Evolutionary conservation across 2,113 vertebrate genomes (phyloP).

Genomic region (Xenotilapia leptura): DNA sequence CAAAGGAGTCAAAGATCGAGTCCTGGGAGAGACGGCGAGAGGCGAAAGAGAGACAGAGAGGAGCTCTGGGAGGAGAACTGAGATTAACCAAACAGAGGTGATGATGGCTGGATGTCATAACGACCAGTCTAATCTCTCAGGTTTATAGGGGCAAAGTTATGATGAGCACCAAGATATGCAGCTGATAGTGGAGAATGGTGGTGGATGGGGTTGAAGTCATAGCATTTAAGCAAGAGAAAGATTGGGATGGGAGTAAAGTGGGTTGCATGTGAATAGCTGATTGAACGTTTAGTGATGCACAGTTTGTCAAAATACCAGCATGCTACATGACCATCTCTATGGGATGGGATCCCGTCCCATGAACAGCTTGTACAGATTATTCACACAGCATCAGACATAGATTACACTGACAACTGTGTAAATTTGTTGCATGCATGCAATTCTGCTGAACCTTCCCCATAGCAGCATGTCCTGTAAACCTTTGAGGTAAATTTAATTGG

Average conservation of each 20-base stretch:
- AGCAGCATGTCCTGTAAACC: conserved; percentile 5
- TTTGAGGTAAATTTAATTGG: conserved; percentile 3
- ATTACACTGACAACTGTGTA: background rate
- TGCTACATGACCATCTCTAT: background rate
- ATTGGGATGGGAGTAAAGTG: background rate
- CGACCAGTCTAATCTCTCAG: background rate
- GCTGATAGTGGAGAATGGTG: conserved; percentile 1
- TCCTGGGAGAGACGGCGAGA: conserved; percentile 32
- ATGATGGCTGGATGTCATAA: conserved; percentile 50
- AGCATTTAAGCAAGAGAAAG: background rate
- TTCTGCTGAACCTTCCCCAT: background rate
- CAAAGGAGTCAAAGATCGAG: conserved; percentile 55
- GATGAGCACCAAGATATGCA: background rate
- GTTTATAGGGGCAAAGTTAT: background rate
- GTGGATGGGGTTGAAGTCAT: background rate
- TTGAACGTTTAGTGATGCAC: conserved; percentile 1
- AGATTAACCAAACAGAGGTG: conserved; percentile 57
- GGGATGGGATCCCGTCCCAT: background rate
- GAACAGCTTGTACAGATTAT: conserved; percentile 22
- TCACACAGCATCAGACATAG: background rate
- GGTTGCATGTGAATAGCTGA: background rate
- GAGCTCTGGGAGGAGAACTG: background rate
- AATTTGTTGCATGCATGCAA: background rate
- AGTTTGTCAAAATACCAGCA: background rate
- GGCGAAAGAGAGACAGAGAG: conserved; percentile 4